These are phyloP conservation scores for Brachionus koreanus DNA, from an alignment of 1,140 invertebrate genomes.

Conservation along the genomic window DNA sequence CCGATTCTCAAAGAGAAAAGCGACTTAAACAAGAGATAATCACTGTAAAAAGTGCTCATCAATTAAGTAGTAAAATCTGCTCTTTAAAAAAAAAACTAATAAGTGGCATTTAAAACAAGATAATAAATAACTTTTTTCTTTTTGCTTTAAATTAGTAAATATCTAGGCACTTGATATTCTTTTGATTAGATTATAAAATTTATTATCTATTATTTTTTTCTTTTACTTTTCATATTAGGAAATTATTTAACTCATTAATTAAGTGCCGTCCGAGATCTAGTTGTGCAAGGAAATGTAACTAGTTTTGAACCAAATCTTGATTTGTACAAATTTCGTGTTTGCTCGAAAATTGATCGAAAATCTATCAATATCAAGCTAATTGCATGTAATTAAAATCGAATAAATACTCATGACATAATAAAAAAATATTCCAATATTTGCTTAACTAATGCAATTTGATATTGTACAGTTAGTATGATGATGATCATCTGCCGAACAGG, in stretches of 20 bases:
- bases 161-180: slow-evolving; percentile 12
- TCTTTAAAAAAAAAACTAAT: slow-evolving; percentile 9
- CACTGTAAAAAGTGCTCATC: slow-evolving; percentile 11
- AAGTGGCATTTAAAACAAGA: slow-evolving; percentile 5
- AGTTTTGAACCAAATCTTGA: background rate
- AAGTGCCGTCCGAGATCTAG: slow-evolving; percentile 13
- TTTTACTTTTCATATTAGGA: slow-evolving; percentile 1
- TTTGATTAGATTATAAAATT: slow-evolving; percentile 43
- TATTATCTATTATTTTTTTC: background rate
- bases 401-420: slow-evolving; percentile 32
- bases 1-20: background rate
- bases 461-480: background rate
- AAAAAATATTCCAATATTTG: background rate
- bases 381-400: slow-evolving; percentile 19
- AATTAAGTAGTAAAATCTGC: background rate
- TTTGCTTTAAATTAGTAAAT: background rate
- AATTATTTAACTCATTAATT: slow-evolving; percentile 29
- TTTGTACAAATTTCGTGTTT: slow-evolving; percentile 9
- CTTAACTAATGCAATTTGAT: slow-evolving; percentile 39
- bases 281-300: background rate
- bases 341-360: background rate
- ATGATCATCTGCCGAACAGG: slow-evolving; percentile 5
- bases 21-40: background rate
- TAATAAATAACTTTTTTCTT: background rate
- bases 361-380: slow-evolving; percentile 19